Conservation (phyloP, 2,888 invertebrate genomes). For the Tethea ocularis region DNA sequence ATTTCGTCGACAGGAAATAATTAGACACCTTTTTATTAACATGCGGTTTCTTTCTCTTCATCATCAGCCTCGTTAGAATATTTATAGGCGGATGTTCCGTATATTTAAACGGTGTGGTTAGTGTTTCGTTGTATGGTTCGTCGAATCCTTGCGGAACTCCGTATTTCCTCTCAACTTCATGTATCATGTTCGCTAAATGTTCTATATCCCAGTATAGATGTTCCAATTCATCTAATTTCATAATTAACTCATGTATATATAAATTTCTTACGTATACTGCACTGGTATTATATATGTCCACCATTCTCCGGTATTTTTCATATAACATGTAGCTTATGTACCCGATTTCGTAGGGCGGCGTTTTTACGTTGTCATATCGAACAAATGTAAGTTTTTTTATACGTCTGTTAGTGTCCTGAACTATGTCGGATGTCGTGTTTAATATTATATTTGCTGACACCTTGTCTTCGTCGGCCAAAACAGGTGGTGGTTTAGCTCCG, state of each 20-base stretch:
- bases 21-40: background rate
- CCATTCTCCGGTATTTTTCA: constrained; percentile 5
- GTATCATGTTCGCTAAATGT: constrained; percentile 45
- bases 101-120: too few relatives aligned
- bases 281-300: background rate
- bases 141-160: constrained; percentile 6
- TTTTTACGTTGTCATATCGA: background rate
- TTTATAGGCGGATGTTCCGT: background rate
- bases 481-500: background rate
- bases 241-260: background rate
- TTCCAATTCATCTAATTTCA: constrained; percentile 27
- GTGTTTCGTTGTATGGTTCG: constrained; percentile 5
- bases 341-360: background rate
- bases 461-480: background rate
- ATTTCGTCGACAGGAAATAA: background rate
- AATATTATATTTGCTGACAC: background rate
- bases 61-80: background rate
- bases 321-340: background rate
- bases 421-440: background rate
- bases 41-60: background rate
- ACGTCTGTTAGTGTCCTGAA: background rate
- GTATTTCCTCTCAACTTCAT: constrained; percentile 48
- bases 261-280: background rate
- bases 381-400: background rate
- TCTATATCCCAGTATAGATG: constrained; percentile 39